A percentile compares a stretch with the other conserved stretches of the same genome.
phyloP scores from a whole-genome alignment of 2,888 invertebrate genomes.

The Parapristionchus giblindavisi region DNA sequence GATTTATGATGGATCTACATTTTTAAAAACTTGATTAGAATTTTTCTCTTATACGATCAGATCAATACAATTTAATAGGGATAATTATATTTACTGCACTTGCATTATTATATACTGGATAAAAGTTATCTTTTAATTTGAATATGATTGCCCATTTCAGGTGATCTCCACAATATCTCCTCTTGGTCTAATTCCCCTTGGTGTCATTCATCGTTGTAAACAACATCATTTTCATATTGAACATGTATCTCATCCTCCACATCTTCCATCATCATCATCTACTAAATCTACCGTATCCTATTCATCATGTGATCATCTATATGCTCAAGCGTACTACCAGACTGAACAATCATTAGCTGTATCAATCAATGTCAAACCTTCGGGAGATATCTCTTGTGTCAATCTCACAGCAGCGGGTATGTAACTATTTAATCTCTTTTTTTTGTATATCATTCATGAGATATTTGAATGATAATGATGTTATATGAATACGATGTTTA shows the following conservation, averaged over 20 bases:
- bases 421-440: background rate
- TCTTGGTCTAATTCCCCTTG: constrained; percentile 27
- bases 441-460: too few species aligned
- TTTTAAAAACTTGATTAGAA: too few species aligned
- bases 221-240: background rate
- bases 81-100: background rate
- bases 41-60: too few species aligned
- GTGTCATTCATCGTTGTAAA: constrained; percentile 22
- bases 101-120: background rate
- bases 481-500: too few species aligned
- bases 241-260: background rate
- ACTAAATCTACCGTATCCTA: background rate
- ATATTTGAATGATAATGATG: too few species aligned
- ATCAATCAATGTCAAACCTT: background rate
- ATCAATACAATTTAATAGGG: too few species aligned
- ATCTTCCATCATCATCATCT: background rate
- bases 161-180: background rate
- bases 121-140: background rate
- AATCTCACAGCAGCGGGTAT: constrained; percentile 20
- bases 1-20: too few species aligned
- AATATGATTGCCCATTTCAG: background rate
- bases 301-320: constrained; percentile 26
- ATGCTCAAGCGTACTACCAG: background rate
- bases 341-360: background rate
- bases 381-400: background rate